phyloP scores from a whole-genome alignment of 2,888 invertebrate genomes.

The Acholoe squamosa region DNA sequence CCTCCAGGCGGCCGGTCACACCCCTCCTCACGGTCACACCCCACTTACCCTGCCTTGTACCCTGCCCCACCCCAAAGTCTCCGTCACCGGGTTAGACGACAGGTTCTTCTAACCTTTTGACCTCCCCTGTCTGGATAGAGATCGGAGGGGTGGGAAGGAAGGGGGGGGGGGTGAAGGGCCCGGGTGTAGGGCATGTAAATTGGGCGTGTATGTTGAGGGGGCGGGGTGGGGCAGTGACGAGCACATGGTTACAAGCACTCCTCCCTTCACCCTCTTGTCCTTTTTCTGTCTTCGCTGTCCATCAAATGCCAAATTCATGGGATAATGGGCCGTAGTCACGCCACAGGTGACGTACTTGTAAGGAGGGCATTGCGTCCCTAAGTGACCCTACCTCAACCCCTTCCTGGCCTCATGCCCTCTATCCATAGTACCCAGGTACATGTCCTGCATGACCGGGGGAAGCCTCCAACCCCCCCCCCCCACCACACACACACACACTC shows the following conservation, averaged over 20 bases:
- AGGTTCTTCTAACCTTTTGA: slow-evolving; percentile 33
- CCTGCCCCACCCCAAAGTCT: background rate
- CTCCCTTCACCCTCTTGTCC: background rate
- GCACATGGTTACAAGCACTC: background rate
- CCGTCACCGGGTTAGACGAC: slow-evolving; percentile 1
- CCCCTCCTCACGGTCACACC: background rate
- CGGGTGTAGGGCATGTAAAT: too few relatives aligned
- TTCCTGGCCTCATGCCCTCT: too few relatives aligned
- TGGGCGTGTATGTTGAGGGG: too few relatives aligned
- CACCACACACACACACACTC: too few relatives aligned
- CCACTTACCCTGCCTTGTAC: background rate
- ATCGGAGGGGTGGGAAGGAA: background rate
- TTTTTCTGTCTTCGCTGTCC: background rate
- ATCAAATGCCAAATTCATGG: background rate
- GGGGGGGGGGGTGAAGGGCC: background rate
- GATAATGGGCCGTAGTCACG: background rate
- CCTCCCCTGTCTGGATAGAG: background rate
- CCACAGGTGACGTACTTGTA: background rate
- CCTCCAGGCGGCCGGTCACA: background rate
- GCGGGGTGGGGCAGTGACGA: too few relatives aligned
- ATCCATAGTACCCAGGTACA: background rate
- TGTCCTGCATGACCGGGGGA: slow-evolving; percentile 2
- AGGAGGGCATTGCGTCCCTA: slow-evolving; percentile 4
- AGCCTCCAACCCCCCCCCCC: too few relatives aligned
- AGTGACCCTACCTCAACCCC: background rate